Evolutionary conservation across 2,113 vertebrate species (phyloP).

Genomic region (Crypturellus undulatus): DNA sequence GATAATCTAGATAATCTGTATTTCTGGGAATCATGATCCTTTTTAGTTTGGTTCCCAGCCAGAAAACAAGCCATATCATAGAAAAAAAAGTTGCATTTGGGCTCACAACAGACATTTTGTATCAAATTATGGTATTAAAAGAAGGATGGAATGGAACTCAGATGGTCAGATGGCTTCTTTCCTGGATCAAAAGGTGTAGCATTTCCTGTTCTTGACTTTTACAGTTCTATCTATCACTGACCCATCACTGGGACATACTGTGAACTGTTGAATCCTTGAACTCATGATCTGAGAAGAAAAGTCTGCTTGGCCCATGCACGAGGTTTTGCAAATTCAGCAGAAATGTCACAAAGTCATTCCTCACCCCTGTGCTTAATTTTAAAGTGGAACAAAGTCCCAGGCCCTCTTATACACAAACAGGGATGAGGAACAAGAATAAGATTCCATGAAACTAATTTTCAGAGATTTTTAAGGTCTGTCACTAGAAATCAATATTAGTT

Average conservation of each 20-base stretch:
- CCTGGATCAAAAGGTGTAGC: background rate
- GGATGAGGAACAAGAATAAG: background rate
- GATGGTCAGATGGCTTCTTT: slow-evolving; percentile 5
- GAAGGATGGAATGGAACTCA: background rate
- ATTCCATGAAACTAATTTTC: background rate
- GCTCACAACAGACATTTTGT: background rate
- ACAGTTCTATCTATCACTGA: background rate
- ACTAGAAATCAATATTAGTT: background rate
- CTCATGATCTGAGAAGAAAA: background rate
- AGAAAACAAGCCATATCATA: background rate
- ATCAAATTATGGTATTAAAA: background rate
- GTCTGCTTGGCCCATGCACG: background rate
- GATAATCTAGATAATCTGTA: slow-evolving; percentile 10
- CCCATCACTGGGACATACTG: background rate
- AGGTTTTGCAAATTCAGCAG: background rate
- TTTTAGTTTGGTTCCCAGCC: background rate
- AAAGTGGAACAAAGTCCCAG: background rate
- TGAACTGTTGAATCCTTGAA: background rate
- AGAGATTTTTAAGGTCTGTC: background rate
- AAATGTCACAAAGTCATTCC: background rate
- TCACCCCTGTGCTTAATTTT: background rate
- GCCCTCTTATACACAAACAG: background rate
- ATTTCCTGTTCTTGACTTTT: background rate
- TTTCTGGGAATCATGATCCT: slow-evolving; percentile 24
- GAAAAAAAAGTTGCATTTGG: background rate